Base-by-base conservation (phyloP, 1,140 invertebrate genomes). In the Coelopa frigida region DNA sequence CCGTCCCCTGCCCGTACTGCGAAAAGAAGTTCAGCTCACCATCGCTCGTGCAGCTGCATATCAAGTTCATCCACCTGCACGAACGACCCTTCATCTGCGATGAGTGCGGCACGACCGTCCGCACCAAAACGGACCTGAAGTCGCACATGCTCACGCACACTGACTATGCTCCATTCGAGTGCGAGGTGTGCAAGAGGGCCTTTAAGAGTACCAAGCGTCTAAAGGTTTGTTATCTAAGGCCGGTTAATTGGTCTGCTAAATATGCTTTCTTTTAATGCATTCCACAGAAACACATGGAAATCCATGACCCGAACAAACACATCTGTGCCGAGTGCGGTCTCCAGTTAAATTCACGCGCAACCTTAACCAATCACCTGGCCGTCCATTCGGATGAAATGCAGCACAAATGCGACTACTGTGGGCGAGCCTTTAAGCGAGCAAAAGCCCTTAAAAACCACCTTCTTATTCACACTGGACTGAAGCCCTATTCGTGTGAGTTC, bases 401-500 rank as follows among this genome's bases (percentile, higher is more conserved):
- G 5, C 57, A 57, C 32, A 59, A 59, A 45, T 72, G 71, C 45
- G 55, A 68, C 38, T 68, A 59, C 1, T 72, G 71, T 27, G 58
- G 59, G 1, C 27, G 57, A 18, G 56, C 54, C 26, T 68, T 63
- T 27, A 68, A 68, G 37, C 55, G 70, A 8, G 58, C 58, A 10
- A 72, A 72, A 46, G 64, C 70, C 0, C 58, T 72, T 1, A 66
- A 70, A 49, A 70, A 70, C 48, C 71, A 72, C 46, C 53, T 71
- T 14, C 70, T 72, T 21, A 51, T 72, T 17, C 72, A 74, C 41
- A 72, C 70, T 0, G 73, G 73, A 0, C 52, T 70, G 5, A 61
- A 70, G 22, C 73, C 72, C 2, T 74, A 74, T 47, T 58, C 61
- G 8, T 74, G 73, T 44, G 70, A 70, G 23, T 74, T 72, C 52